Percentiles rank a stretch among this genome's conserved stretches.
phyloP scores from a whole-genome alignment of 2,797 vertebrate genomes.

The Anguilla marmorata region DNA sequence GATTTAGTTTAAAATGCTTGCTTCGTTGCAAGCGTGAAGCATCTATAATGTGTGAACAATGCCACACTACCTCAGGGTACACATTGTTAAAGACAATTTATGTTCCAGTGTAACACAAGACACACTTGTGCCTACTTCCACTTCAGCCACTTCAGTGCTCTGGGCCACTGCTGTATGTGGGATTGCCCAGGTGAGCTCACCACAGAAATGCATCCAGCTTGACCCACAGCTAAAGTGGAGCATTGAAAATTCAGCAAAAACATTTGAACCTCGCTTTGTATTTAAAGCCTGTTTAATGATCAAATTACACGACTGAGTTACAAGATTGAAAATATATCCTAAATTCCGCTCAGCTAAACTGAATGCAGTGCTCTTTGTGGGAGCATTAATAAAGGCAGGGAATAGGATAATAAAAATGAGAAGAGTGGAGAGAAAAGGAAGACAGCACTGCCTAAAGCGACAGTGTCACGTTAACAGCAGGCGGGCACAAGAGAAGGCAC shows the following conservation, averaged over 20 bases:
- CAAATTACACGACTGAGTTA: background rate
- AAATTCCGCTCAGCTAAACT: background rate
- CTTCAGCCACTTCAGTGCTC: background rate
- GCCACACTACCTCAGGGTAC: background rate
- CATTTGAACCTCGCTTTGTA: background rate
- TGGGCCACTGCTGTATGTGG: background rate
- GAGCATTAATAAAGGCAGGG: background rate
- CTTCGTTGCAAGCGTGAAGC: background rate
- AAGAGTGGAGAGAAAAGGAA: background rate
- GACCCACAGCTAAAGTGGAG: background rate
- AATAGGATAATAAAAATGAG: background rate
- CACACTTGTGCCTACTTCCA: background rate
- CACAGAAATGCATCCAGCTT: background rate
- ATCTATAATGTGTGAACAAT: background rate
- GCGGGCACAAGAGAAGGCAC: background rate
- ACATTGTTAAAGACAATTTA: background rate
- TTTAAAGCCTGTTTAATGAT: conserved; percentile 6
- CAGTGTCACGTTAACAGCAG: background rate
- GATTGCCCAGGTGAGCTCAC: background rate
- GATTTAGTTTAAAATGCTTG: background rate
- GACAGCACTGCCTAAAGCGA: background rate
- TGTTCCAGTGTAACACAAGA: background rate
- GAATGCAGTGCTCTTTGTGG: background rate
- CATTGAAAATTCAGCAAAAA: background rate
- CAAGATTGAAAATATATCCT: conserved; percentile 1